Conservation (phyloP, 1,140 invertebrate genomes). For the Asbolus verrucosus region DNA sequence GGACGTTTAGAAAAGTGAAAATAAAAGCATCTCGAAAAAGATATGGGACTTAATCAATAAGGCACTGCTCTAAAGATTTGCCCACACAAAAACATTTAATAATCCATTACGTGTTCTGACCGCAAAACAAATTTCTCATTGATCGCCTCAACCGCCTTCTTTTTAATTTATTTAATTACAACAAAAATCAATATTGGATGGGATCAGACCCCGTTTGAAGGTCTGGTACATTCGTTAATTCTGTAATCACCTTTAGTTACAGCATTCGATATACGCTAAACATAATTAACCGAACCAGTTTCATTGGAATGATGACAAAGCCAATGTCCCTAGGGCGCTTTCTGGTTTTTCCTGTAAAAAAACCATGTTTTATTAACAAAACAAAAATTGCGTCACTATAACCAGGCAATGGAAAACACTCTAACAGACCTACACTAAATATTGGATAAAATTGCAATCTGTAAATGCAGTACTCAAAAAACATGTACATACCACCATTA, state of each 20-base stretch:
- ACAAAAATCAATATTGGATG: constrained; percentile 2
- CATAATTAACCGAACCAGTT: constrained; percentile 18
- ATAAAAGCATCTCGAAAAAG: constrained; percentile 18
- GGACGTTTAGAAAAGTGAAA: constrained; percentile 20
- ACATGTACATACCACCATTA: no score
- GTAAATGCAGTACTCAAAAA: no score
- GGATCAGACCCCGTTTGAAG: no score
- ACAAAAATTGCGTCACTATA: no score
- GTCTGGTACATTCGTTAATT: not conserved
- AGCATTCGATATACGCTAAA: constrained; percentile 6
- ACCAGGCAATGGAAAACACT: no score
- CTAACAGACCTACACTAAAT: no score
- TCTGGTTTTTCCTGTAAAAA: not conserved
- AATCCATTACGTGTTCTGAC: constrained; percentile 36
- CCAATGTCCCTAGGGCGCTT: not conserved
- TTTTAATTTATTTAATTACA: not conserved
- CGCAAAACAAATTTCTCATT: constrained; percentile 31
- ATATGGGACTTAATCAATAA: constrained; percentile 32
- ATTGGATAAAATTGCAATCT: no score
- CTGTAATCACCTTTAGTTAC: constrained; percentile 12
- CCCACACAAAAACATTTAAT: constrained; percentile 36
- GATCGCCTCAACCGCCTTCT: not conserved
- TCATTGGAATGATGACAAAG: constrained; percentile 9
- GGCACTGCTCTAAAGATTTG: constrained; percentile 29
- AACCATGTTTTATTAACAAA: not conserved